These are phyloP conservation scores for Stegastes partitus DNA, from an alignment of 2,113 vertebrate species.

Conservation along the genomic window DNA sequence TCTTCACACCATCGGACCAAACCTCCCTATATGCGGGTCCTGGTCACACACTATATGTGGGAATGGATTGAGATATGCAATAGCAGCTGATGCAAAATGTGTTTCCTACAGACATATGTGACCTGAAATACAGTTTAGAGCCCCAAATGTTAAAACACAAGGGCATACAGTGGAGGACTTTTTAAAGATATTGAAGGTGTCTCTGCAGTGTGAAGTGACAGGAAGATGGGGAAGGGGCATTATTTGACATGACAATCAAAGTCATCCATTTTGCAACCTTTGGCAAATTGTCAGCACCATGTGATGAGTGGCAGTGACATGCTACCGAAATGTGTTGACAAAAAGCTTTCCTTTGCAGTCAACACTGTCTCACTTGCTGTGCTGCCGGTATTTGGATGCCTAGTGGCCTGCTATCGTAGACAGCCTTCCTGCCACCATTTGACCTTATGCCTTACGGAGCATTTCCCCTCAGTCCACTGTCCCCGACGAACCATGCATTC, in stretches of 20 bases:
- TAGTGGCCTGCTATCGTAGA: slow-evolving; percentile 4
- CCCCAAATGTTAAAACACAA: neutral
- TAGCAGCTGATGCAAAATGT: neutral
- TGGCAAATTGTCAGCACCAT: slow-evolving; percentile 45
- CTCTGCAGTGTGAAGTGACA: slow-evolving; percentile 20
- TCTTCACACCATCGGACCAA: slow-evolving; percentile 22
- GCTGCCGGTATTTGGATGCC: slow-evolving; percentile 12
- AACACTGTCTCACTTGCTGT: slow-evolving; percentile 17
- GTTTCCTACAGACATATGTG: neutral
- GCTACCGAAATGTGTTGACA: slow-evolving; percentile 42
- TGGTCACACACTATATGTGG: neutral
- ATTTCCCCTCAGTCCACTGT: slow-evolving; percentile 40
- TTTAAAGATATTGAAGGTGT: slow-evolving; percentile 3
- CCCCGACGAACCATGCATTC: slow-evolving; percentile 45
- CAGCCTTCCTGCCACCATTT: slow-evolving; percentile 45
- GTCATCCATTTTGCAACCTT: slow-evolving; percentile 48
- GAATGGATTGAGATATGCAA: neutral
- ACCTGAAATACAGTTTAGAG: slow-evolving; percentile 7
- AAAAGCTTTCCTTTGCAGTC: slow-evolving; percentile 32
- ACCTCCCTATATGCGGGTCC: slow-evolving; percentile 25
- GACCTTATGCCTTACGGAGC: slow-evolving; percentile 61
- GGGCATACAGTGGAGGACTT: neutral
- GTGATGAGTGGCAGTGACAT: slow-evolving; percentile 33
- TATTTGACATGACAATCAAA: slow-evolving; percentile 53
- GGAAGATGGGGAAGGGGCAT: slow-evolving; percentile 7